Evolutionary conservation across 2,888 invertebrate genomes (phyloP), one percentile per base, ranked within the genome.

Genomic region (Drosophila yooni): DNA sequence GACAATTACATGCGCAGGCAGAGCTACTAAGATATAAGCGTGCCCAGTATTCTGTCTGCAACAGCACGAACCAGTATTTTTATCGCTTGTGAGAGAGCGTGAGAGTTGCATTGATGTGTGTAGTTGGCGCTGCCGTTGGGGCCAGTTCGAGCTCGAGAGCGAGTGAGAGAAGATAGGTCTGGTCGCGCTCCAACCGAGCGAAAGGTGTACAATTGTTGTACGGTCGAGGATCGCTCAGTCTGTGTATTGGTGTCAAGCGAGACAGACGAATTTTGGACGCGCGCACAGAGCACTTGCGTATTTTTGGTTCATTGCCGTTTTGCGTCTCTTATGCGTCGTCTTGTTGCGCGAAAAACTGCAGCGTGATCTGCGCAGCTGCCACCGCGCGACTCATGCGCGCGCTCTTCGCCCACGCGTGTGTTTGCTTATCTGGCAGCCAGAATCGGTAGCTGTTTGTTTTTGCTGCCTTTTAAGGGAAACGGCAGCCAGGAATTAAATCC

Each of bases 401-500:
- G 31, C 15, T 25, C 3, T 43, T 53, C 64, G 56, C 79, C 79
- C 79, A 67, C 79, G 74, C 76, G 76, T 72, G 67, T 75, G 51
- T 63, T 61, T 57, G 61, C 64, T 82, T 83, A 83, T 83, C 82
- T 71, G 59, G 70, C 71, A 52, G 67, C 54, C 61, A 71, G 76
- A 74, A 83, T 83, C 83, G 67, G 62, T 70, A 69, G 76, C 76
- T 75, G 79, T 64, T 74, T 70, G 73, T 71, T 72, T 71, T 64
- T 59, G 64, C 50, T 63, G 76, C 76, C 81, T 79, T 76, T 81
- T 65, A 83, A 83, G 72, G 57, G 40, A 43, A 76, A 79, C 86
- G 82, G 78, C 87, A 86, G 76, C 76, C 80, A 72, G 79, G 70
- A 79, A 79, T 75, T 61, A 72, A 79, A 75, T 69, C 57, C 74